A percentile compares a stretch with the other conserved stretches of the same genome.
Conservation (phyloP, 2,797 vertebrate genomes). For the Lutjanus argentimaculatus region DNA sequence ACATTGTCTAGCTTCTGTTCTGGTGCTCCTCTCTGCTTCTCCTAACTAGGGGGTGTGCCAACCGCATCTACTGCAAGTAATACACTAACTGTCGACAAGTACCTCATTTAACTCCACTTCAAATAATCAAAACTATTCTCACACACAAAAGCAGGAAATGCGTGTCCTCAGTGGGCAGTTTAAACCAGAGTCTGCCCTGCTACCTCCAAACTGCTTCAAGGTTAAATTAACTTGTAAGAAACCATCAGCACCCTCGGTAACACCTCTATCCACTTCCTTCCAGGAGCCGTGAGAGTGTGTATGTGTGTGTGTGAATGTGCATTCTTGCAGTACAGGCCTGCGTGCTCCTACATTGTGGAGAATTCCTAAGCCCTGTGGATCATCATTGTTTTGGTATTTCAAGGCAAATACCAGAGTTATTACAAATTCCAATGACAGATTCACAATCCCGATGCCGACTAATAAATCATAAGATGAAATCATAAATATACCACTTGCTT, state of each 20-base stretch:
- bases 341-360: slow-evolving; percentile 1
- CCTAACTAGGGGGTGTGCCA: no score
- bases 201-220: slow-evolving; percentile 21
- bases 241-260: slow-evolving; percentile 1
- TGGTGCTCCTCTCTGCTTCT: no score
- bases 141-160: slow-evolving; percentile 43
- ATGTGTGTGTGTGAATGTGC: not conserved
- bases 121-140: not conserved
- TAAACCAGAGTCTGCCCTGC: slow-evolving; percentile 15
- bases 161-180: slow-evolving; percentile 4
- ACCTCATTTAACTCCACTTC: no score
- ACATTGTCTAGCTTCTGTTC: no score
- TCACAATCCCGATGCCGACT: slow-evolving; percentile 34
- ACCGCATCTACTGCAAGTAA: no score
- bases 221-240: slow-evolving; percentile 23
- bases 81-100: no score
- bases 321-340: slow-evolving; percentile 15
- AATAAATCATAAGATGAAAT: slow-evolving; percentile 62
- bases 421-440: slow-evolving; percentile 71
- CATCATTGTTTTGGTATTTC: slow-evolving; percentile 69
- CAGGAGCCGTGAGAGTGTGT: not conserved
- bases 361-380: slow-evolving; percentile 60
- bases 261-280: slow-evolving; percentile 28
- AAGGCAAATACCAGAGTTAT: slow-evolving; percentile 74
- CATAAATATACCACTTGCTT: slow-evolving; percentile 61